Evolutionary conservation across 2,888 invertebrate genomes (phyloP), one percentile per base, ranked within the genome.

Genomic region (Pyrgus malvae): DNA sequence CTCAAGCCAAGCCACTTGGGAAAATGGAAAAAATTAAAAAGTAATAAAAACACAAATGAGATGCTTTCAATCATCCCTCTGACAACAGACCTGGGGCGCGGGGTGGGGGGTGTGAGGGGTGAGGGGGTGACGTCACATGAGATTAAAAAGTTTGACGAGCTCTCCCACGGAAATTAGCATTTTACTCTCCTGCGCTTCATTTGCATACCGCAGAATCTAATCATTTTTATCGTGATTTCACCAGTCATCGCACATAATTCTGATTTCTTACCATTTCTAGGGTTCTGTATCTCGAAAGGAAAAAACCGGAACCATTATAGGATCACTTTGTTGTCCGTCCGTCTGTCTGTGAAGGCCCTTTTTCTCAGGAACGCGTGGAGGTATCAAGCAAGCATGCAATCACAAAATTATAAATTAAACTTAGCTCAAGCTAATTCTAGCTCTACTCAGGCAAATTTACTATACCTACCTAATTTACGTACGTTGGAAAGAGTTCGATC

Each of bases 41-140:
- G 86, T 89, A 85, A 88, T 89, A 89, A 88, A 89, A 86, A 89
- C 70, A 82, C 84, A 90, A 90, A 90, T 89, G 88, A 89, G 87
- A 67, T 75, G 75, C 80, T 82, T 86, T 90, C 89, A 85, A 90
- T 90, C 89, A 90, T 88, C 83, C 80, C 75, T 72, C 79, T 78
- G 86, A 81, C 84, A 81, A 76, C 64, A 72, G 68, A 65, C n/a
- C n/a, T n/a, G n/a, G n/a, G n/a, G n/a, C n/a, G 62, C 57, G 40
- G 58, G 59, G 64, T 61, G 60, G 51, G 64, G 48, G 58, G 2
- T 12, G 14, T 7, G 33, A 12, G 59, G 59, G 56, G 60, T 63
- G 65, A 65, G 67, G 67, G 64, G 58, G 68, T 70, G 76, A 80
- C 81, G 89, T 88, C 89, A 90, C 87, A 89, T 85, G 87, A 90